Base-by-base conservation (phyloP, 2,113 vertebrate genomes). In the Pituophis catenifer region DNA sequence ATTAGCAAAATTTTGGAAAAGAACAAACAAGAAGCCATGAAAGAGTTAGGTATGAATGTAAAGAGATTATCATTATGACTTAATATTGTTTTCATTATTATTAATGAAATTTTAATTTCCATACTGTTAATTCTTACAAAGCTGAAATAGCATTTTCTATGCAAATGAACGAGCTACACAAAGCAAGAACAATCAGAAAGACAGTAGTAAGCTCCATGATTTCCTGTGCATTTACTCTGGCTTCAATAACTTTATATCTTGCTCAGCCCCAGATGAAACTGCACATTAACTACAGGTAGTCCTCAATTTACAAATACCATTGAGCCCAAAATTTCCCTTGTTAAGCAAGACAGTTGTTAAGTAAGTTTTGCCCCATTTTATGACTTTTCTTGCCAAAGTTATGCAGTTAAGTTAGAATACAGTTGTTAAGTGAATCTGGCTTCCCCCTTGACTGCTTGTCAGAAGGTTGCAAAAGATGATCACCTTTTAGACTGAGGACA, bases 1-100 rank as follows among this genome's bases (percentile, higher is more conserved):
- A 91, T 96, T 89, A 96, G 89, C 58, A 91, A 54, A 89, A 96
- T 96, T 87, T 87, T 95, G 89, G 95, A 94, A 91, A 93, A 11
- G 50, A 96, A 96, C 94, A 94, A 95, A 86, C 94, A 96, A 93
- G 91, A 95, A n/a, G 95, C 94, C 70, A 92, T 94, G 89, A 94
- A 95, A 85, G 96, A 95, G 52, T 89, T 96, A 65, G 95, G 96
- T 96, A 94, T 92, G 93, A 24, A 85, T 92, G 89, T 90, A 90
- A 87, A 65, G 4, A 48, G 21, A 13, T 89, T 88, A 65, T 58
- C 11, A 38, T 87, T 89, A 53, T 21, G 62, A 38, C 5, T 55
- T 21, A 86, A 75, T 19, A 53, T 57, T 92, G 15, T 44, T 81
- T 81, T 81, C 33, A 81, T 81, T 81, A 3, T 33, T 44, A 81